phyloP scores from a whole-genome alignment of 2,797 vertebrate genomes.

The Nannoperca obscura region DNA sequence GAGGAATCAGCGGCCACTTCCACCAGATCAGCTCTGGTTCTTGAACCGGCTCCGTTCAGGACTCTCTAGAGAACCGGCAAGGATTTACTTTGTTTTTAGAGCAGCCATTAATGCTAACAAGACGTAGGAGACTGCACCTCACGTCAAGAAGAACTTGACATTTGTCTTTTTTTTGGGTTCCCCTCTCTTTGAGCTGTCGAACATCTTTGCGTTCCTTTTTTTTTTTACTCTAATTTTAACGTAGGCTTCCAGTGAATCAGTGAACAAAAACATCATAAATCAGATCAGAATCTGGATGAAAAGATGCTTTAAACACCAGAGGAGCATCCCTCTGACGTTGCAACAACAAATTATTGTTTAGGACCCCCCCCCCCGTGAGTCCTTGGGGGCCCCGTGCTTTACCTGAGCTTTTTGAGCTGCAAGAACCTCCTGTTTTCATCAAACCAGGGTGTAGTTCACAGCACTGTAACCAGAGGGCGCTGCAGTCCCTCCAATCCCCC shows the following conservation, averaged over 20 bases:
- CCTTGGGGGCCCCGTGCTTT: too few species aligned
- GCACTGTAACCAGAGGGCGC: conserved; percentile 67
- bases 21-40: too few species aligned
- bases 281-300: neutral
- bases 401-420: neutral
- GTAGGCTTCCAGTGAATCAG: neutral
- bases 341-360: neutral
- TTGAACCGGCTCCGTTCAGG: too few species aligned
- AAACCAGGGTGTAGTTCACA: conserved; percentile 56
- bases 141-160: too few species aligned
- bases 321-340: neutral
- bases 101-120: too few species aligned
- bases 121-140: too few species aligned
- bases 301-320: too few species aligned
- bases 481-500: conserved; percentile 50
- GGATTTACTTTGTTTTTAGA: too few species aligned
- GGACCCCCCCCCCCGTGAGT: too few species aligned
- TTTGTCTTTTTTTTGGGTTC: too few species aligned
- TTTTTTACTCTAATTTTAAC: neutral
- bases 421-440: neutral
- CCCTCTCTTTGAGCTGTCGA: neutral
- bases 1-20: neutral
- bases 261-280: neutral
- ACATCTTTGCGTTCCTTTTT: neutral
- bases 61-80: too few species aligned